Base-by-base conservation (phyloP, 2,113 vertebrate species). In the Calidris pygmaea region DNA sequence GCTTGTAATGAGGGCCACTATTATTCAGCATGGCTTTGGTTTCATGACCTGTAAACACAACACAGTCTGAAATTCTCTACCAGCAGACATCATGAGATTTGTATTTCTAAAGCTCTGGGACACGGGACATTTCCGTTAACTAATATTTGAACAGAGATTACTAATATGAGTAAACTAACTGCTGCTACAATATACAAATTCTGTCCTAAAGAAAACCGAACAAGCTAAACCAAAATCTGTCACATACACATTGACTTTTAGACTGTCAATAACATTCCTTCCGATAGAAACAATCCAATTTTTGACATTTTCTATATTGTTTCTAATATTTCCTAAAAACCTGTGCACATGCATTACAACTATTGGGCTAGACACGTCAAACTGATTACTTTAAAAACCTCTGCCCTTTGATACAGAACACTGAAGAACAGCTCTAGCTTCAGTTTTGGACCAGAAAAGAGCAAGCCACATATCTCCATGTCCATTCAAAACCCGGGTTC, bases 21-120 rank as follows among this genome's bases (percentile, higher is more conserved):
- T 99, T 99, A 97, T 99, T 99, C 97, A 99, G 98, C 99, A 99
- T 99, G 19, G 99, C 98, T 98, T 99, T 99, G 74, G 99, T 99
- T 97, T 99, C 99, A 96, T 99, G 99, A 84, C 99, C 99, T 99
- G 80, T 32, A 94, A 82, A 32, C 62, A 89, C 24, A 93, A 26
- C 9, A 45, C 8, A 84, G 5, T 12, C 2, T 55, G 55, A 45
- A 91, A 74, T 85, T 60, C 72, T 56, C 47, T 59, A 70, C 11
- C 5, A 72, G 73, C 27, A 87, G 45, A 45, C 4, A 30, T 29
- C 62, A 23, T 26, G 21, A 59, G 7, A 45, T 87, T 85, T 43
- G 2, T 8, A 48, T 37, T 75, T 74, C 41, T 75, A 68, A 84
- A 81, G 48, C 29, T 62, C 29, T 68, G 18, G n/a, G 32, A 87